Evolutionary conservation across 2,888 invertebrate species (phyloP).

Genomic region (Philonicus albiceps): DNA sequence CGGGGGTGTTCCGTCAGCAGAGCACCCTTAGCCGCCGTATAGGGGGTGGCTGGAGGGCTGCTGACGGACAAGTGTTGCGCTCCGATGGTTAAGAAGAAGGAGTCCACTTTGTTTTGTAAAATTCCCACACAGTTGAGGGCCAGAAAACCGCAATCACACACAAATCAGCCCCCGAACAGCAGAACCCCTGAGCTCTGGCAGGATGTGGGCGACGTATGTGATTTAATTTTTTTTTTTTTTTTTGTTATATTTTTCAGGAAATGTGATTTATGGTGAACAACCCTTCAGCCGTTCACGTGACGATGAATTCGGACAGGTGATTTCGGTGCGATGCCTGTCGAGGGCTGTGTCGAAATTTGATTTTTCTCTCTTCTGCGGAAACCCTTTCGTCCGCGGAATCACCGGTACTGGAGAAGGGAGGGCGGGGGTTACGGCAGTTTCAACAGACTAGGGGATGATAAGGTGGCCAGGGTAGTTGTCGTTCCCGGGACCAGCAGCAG

Average conservation of each 20-base stretch:
- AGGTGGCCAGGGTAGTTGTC: not conserved
- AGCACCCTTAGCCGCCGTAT: not conserved
- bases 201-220: conserved; percentile 12
- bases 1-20: not conserved
- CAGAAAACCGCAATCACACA: not conserved
- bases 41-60: not conserved
- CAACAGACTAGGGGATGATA: not conserved
- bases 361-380: not conserved
- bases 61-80: not conserved
- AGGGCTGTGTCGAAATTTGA: not conserved
- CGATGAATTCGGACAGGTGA: conserved; percentile 37
- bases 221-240: not conserved
- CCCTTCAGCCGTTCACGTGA: conserved; percentile 7
- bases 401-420: too few relatives aligned
- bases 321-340: not conserved
- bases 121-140: conserved; percentile 33
- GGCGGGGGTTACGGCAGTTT: not conserved
- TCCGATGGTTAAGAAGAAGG: conserved; percentile 19
- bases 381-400: not conserved
- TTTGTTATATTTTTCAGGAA: conserved; percentile 36
- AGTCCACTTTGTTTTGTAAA: not conserved
- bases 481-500: not conserved
- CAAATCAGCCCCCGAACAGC: conserved; percentile 1
- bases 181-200: not conserved
- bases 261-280: conserved; percentile 37